Base-by-base conservation (phyloP, 1,140 invertebrate genomes). In the Drosophila seguyi region DNA sequence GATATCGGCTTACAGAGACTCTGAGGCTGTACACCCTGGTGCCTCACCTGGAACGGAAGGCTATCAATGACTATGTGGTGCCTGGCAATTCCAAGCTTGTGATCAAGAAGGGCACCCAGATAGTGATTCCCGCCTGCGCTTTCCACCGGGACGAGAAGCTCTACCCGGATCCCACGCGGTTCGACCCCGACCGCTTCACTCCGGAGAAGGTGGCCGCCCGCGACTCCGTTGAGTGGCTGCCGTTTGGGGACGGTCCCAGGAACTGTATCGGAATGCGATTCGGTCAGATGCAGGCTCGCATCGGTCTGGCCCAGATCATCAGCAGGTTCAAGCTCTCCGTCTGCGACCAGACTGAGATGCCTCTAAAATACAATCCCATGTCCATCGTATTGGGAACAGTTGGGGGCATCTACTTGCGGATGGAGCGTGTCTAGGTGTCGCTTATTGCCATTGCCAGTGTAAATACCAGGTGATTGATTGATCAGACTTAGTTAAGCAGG, bases 231-330 rank as follows among this genome's bases (percentile, higher is more conserved):
- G 91, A 92, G 7, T 95, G 94, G 87, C 78, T 95, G 39, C 94
- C 95, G 7, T 98, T 98, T 81, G 96, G 96, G 11, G 94, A 94
- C 52, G 94, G 94, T 31, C 94, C 94, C 7, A 91, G 93, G 25
- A 93, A 93, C 81, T 94, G 93, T 73, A 93, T 94, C 52, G 94
- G 94, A 11, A 82, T 81, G 65, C 74, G 93, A 34, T 93, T 94
- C 63, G 94, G 92, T 2, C 77, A 92, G 39, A 91, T 94, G 85
- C 93, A 93, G 56, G 80, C 90, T 7, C 92, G 93, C 58, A 61
- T 93, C 1, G 93, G 92, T 3, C 61, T 94, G 3, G 84, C 92
- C 6, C 82, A 88, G 11, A 48, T 94, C 8, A 75, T 94, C 16
- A 88, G 50, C 36, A 81, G 91, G 11, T 93, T 92, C 52, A 83